These are phyloP conservation scores for Drosophila nannoptera DNA, from an alignment of 1,140 invertebrate species.

Conservation along the genomic window DNA sequence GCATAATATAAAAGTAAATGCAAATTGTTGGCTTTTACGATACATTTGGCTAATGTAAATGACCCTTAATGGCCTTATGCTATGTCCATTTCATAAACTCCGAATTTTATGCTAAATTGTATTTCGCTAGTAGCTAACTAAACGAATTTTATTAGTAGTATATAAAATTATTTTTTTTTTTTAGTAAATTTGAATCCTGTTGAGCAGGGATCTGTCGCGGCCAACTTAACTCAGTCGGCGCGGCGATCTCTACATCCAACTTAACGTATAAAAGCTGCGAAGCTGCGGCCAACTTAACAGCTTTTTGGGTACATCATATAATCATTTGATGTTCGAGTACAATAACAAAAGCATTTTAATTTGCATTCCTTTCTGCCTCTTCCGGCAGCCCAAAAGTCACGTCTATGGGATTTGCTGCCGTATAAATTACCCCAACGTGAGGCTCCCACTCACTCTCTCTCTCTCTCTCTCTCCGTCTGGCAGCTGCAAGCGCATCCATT, in stretches of 20 bases:
- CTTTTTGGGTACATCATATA: neutral
- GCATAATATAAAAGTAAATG: constrained; percentile 1
- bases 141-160: too few species aligned
- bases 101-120: neutral
- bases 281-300: neutral
- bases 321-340: too few species aligned
- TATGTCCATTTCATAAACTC: neutral
- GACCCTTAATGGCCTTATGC: neutral
- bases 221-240: neutral
- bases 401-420: too few species aligned
- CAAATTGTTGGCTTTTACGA: neutral
- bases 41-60: constrained; percentile 2
- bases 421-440: too few species aligned
- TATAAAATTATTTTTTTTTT: too few species aligned
- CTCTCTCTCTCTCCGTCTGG: neutral
- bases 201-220: neutral
- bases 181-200: too few species aligned
- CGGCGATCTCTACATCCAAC: neutral
- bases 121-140: neutral
- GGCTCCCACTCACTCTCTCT: neutral
- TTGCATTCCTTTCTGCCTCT: neutral
- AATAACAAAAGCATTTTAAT: neutral
- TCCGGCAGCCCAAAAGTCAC: too few species aligned
- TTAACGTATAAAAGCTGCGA: neutral
- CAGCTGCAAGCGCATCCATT: constrained; percentile 49